phyloP scores from a whole-genome alignment of 1,140 invertebrate species.

The Euura lappo region DNA sequence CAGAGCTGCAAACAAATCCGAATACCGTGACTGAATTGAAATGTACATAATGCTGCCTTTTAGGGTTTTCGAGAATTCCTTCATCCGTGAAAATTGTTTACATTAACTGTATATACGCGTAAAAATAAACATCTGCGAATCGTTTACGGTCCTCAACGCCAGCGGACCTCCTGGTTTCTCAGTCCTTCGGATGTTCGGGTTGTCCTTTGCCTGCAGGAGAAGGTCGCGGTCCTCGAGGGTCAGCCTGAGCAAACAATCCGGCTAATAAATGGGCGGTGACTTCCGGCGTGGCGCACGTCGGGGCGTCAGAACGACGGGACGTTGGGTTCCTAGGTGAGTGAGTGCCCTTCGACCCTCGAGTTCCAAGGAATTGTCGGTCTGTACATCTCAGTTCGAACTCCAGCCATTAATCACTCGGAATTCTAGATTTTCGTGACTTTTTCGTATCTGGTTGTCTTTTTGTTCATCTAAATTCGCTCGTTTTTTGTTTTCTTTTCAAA shows the following conservation, averaged over 20 bases:
- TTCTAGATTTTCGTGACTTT: too few relatives aligned
- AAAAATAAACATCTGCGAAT: constrained; percentile 18
- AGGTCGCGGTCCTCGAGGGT: constrained; percentile 34
- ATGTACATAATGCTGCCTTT: too few relatives aligned
- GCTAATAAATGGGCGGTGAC: constrained; percentile 26
- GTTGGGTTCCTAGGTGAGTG: neutral
- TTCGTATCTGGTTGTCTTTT: neutral
- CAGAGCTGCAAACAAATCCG: too few relatives aligned
- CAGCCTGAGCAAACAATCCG: constrained; percentile 21
- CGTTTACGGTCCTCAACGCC: neutral
- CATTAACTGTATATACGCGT: neutral
- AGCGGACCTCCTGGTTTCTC: constrained; percentile 6
- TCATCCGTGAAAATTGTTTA: too few relatives aligned
- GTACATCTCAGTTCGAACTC: neutral
- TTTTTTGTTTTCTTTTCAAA: neutral
- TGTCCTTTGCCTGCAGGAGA: constrained; percentile 29
- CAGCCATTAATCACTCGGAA: neutral
- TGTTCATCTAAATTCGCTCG: too few relatives aligned
- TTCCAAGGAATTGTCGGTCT: neutral
- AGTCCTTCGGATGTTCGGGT: constrained; percentile 22
- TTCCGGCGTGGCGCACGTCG: constrained; percentile 12
- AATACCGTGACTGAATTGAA: too few relatives aligned
- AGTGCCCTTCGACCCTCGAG: neutral
- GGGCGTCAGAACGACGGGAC: neutral
- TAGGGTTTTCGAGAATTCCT: too few relatives aligned